Base-by-base conservation (phyloP, 2,888 invertebrate species). In the Coelopa pilipes region DNA sequence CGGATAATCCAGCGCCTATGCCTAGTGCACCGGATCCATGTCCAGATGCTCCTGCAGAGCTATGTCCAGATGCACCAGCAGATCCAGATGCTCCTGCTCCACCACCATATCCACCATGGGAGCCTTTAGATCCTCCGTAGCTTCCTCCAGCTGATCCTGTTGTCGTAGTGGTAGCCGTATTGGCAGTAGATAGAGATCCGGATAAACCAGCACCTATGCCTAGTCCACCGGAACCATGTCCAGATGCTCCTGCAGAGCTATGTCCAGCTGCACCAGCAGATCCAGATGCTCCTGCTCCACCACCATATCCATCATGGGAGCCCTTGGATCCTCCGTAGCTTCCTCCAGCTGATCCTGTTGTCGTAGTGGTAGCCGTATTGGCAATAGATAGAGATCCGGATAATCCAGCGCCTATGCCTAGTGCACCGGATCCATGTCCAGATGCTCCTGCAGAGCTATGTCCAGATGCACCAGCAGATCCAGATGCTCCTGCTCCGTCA, bases 161-260 rank as follows among this genome's bases (percentile, higher is more conserved):
- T n/a, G 19, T 57, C 11, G 19, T 21, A 17, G 57, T 4, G 17
- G 57, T 1, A 57, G 21, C 3, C 17, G 10, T 57, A 11, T 57
- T 57, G 11, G 57, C 57, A 17, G 13, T 3, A 10, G 57, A 57
- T 1, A 17, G 21, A 11, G 21, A 17, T 57, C 57, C 57, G 7
- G 57, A 57, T 11, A 57, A 55, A 15, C 55, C 74, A 69, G 45
- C 55, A n/a, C 63, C 74, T n/a, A 19, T 46, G n/a, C 57, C 60
- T 19, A 57, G 57, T n/a, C 57, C 57, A 57, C 17, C 57, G 17
- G 57, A 1, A 4, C n/a, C 55, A 17, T 55, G 55, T 55, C 57
- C 57, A 21, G 21, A 3, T 2, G 24, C 21, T 59, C 57, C 57
- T 12, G 11, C 57, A 59, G 57, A 21, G 21, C 57, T n/a, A 17